A percentile compares a stretch with the other conserved stretches of the same genome.
Evolutionary conservation across 92 coral and sea anemone genomes (phyloP).

Genomic region (Nematostella vectensis): DNA sequence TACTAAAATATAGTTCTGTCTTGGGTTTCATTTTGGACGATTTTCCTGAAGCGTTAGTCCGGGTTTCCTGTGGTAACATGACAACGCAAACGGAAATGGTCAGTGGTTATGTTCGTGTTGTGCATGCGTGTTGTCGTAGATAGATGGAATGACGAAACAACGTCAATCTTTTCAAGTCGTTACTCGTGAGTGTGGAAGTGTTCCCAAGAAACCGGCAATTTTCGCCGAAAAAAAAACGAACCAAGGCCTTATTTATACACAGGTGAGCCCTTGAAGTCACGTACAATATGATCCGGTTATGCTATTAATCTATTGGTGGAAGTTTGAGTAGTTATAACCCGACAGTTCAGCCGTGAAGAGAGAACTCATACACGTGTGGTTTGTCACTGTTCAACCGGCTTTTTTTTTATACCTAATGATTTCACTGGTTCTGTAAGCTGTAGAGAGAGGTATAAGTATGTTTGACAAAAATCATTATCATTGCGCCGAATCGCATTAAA

Average conservation of each 20-base stretch:
- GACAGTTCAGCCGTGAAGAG: neutral
- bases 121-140: too few relatives aligned
- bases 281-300: neutral
- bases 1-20: too few relatives aligned
- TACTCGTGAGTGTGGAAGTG: slow-evolving; percentile 11
- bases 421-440: too few relatives aligned
- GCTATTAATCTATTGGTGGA: neutral
- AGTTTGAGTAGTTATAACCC: neutral
- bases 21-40: too few relatives aligned
- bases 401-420: neutral
- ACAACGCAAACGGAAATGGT: too few relatives aligned
- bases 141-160: slow-evolving; percentile 24
- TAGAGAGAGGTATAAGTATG: too few relatives aligned
- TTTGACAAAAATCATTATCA: neutral
- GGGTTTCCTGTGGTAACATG: too few relatives aligned
- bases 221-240: neutral
- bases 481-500: too few relatives aligned
- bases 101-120: too few relatives aligned
- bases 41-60: too few relatives aligned
- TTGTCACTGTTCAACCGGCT: slow-evolving; percentile 2
- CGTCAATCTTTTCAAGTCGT: slow-evolving; percentile 28
- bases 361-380: neutral
- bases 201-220: neutral
- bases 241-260: too few relatives aligned
- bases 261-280: neutral